Evolutionary conservation across 1,140 invertebrate genomes (phyloP).

Genomic region (Drosophila serrata): DNA sequence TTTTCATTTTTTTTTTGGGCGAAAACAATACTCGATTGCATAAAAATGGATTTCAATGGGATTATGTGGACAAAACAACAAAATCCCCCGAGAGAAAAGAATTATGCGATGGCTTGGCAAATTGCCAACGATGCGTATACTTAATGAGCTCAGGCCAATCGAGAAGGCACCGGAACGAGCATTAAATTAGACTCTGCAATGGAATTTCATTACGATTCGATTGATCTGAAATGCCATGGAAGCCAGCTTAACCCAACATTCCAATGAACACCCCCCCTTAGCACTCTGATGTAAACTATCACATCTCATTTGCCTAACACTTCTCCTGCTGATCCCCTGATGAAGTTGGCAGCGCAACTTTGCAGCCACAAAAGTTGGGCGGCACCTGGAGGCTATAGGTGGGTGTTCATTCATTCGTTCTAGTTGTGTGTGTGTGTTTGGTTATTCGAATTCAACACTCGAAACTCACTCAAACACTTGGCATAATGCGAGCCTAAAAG

Average conservation of each 20-base stretch:
- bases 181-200: constrained; percentile 28
- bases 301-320: constrained; percentile 63
- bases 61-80: constrained; percentile 67
- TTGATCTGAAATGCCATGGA: neutral
- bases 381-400: constrained; percentile 7
- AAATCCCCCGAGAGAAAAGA: constrained; percentile 13
- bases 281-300: constrained; percentile 37
- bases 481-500: constrained; percentile 75
- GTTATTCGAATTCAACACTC: constrained; percentile 57
- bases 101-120: constrained; percentile 57
- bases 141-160: constrained; percentile 58
- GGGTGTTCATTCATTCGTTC: neutral
- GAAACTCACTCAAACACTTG: constrained; percentile 77
- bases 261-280: neutral
- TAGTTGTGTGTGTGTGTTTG: constrained; percentile 27
- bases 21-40: constrained; percentile 73
- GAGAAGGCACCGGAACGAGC: neutral
- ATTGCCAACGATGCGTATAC: constrained; percentile 68
- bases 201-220: constrained; percentile 8
- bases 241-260: neutral
- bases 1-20: constrained; percentile 35
- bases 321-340: constrained; percentile 24
- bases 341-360: constrained; percentile 57
- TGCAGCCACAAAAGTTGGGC: constrained; percentile 28
- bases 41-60: constrained; percentile 62